Percentiles rank a stretch among this genome's conserved stretches.
phyloP scores from a whole-genome alignment of 2,797 vertebrate genomes.

The Rhinella marina region DNA sequence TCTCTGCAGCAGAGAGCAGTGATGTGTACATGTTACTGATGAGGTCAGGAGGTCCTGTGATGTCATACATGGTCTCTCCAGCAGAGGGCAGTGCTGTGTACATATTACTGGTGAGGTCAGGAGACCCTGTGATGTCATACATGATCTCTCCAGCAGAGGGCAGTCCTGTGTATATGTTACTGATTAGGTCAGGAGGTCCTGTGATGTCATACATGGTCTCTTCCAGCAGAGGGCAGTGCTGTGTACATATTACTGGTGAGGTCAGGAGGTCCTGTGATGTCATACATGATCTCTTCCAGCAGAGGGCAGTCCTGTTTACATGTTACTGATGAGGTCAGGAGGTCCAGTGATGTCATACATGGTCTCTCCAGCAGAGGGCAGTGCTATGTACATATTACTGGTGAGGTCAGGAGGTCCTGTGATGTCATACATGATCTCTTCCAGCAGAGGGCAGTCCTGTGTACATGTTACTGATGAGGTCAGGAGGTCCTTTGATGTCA shows the following conservation, averaged over 20 bases:
- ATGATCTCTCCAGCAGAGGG: background rate
- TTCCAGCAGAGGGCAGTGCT: no score
- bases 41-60: no score
- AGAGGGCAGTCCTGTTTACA: background rate
- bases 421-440: background rate
- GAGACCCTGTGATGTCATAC: background rate
- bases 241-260: no score
- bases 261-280: background rate
- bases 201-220: no score
- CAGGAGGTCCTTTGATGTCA: no score
- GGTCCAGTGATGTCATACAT: background rate
- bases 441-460: background rate
- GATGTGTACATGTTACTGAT: no score
- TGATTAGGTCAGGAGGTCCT: no score
- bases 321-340: background rate
- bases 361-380: background rate
- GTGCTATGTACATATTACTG: background rate
- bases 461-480: no score
- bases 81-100: background rate
- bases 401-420: background rate
- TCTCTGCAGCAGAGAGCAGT: no score
- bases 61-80: background rate
- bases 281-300: background rate
- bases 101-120: background rate
- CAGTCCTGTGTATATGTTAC: no score